Conservation (phyloP, 2,888 invertebrate species). For the Tupiocoris notatus region DNA sequence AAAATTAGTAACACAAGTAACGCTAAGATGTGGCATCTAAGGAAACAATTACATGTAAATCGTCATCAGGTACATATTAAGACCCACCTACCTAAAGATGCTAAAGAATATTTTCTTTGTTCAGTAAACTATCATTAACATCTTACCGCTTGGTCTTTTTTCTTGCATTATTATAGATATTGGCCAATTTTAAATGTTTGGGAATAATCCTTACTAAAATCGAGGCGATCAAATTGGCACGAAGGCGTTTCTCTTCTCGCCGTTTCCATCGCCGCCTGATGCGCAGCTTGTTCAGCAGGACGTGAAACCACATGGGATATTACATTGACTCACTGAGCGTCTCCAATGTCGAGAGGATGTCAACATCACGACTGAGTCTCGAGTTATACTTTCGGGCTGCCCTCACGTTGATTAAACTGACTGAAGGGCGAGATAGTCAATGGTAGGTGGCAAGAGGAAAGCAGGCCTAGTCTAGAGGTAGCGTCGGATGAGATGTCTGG, state of each 20-base stretch:
- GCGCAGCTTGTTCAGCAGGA: constrained; percentile 46
- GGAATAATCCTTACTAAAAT: constrained; percentile 11
- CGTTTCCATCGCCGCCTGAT: constrained; percentile 46
- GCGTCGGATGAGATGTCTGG: too few species aligned
- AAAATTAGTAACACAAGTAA: too few species aligned
- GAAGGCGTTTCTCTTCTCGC: constrained; percentile 41
- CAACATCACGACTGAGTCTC: constrained; percentile 5
- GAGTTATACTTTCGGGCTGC: neutral
- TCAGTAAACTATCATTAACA: too few species aligned
- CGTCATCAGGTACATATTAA: too few species aligned
- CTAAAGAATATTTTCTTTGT: too few species aligned
- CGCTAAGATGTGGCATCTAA: too few species aligned
- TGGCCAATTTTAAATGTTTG: too few species aligned
- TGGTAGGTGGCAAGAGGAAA: neutral
- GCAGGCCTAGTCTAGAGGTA: too few species aligned
- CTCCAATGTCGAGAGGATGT: neutral
- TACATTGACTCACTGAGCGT: neutral
- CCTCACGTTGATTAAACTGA: neutral
- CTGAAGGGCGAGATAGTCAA: neutral
- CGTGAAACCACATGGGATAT: constrained; percentile 46
- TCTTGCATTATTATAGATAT: too few species aligned
- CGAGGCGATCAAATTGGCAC: constrained; percentile 25
- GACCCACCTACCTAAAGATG: too few species aligned
- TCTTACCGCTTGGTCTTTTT: too few species aligned
- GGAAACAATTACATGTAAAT: too few species aligned